phyloP scores from a whole-genome alignment of 2,113 vertebrate species.

The Vidua macroura region DNA sequence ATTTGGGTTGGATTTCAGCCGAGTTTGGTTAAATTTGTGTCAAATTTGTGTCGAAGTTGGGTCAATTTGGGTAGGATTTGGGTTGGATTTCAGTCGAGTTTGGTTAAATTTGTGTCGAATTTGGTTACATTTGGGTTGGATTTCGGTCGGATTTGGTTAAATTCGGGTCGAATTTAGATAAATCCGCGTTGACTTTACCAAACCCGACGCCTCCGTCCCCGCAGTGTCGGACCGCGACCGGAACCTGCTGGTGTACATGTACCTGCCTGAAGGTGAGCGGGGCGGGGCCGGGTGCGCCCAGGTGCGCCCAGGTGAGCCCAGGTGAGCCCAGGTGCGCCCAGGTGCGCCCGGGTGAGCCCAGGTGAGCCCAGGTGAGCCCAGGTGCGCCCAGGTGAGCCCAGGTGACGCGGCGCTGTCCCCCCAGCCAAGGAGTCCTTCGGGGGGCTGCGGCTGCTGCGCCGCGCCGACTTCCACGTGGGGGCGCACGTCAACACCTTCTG shows the following conservation, averaged over 20 bases:
- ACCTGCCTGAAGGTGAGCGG: background rate
- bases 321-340: background rate
- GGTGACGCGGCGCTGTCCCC: background rate
- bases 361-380: accelerated
- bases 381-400: background rate
- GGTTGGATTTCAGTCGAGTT: too few species aligned
- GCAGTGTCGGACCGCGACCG: background rate
- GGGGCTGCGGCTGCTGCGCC: background rate
- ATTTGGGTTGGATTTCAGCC: too few species aligned
- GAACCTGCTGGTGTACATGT: background rate
- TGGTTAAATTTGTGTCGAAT: too few species aligned
- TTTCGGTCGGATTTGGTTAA: too few species aligned
- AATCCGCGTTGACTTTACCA: too few species aligned
- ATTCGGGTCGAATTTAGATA: background rate
- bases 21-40: too few species aligned
- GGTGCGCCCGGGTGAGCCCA: accelerated
- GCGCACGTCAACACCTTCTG: background rate
- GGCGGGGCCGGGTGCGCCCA: background rate
- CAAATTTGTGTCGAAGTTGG: too few species aligned
- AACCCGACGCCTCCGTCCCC: accelerated
- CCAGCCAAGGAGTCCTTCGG: background rate
- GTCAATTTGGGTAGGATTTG: too few species aligned
- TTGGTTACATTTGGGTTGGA: too few species aligned
- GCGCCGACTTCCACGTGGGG: background rate
- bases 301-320: accelerated